Evolutionary conservation across 1,140 invertebrate genomes (phyloP).

Genomic region (Procambarus clarkii): DNA sequence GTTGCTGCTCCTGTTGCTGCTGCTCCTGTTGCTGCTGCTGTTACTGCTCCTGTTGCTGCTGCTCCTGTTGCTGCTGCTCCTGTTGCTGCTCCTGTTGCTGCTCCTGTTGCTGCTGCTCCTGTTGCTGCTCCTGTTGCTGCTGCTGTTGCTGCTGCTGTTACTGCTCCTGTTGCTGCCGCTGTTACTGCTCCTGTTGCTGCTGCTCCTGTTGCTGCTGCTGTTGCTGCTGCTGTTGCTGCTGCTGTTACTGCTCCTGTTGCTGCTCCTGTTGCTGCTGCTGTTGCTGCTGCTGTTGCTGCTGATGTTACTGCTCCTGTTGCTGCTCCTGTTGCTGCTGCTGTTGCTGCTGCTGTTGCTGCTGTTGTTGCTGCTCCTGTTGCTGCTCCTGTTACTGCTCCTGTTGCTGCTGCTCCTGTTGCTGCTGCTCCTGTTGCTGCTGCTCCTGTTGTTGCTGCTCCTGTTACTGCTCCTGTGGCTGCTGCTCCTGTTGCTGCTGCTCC

Average conservation of each 20-base stretch:
- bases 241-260: conserved; percentile 2
- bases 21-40: neutral
- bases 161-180: conserved; percentile 8
- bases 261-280: neutral
- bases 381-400: neutral
- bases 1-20: no score
- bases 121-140: neutral
- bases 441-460: neutral
- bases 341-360: neutral
- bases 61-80: neutral
- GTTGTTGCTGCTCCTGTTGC: neutral
- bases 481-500: conserved; percentile 5
- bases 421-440: conserved; percentile 2
- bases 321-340: conserved; percentile 1
- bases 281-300: no score
- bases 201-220: neutral
- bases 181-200: neutral
- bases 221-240: conserved; percentile 13
- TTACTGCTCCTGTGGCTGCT: neutral
- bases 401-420: neutral
- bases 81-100: neutral
- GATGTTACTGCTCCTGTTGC: neutral
- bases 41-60: neutral
- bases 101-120: neutral
- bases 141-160: conserved; percentile 9